phyloP scores from a whole-genome alignment of 2,888 invertebrate genomes.

The Stramonita haemastoma region DNA sequence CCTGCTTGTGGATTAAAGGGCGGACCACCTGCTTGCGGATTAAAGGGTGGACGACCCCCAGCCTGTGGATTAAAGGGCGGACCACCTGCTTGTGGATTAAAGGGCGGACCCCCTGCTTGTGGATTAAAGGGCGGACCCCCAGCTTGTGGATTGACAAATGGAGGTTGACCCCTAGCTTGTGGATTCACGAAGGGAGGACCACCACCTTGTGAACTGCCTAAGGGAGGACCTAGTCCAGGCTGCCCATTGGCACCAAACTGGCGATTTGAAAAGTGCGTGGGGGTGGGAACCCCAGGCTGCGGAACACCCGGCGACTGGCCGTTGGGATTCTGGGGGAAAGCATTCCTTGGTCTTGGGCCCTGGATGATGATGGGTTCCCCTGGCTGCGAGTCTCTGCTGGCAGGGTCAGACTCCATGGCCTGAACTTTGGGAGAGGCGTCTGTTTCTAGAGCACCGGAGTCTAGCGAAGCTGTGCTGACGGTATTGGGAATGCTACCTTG shows the following conservation, averaged over 20 bases:
- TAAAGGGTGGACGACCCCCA: too few relatives aligned
- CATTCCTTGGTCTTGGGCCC: neutral
- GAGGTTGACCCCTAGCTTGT: neutral
- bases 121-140: too few relatives aligned
- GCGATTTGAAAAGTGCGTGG: neutral
- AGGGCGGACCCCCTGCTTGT: too few relatives aligned
- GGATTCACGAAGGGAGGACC: neutral
- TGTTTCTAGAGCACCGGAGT: neutral
- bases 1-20: neutral
- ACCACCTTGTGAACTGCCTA: neutral
- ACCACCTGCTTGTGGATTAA: too few relatives aligned
- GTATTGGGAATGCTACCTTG: neutral
- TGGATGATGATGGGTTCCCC: neutral
- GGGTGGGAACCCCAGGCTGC: neutral
- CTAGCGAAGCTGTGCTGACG: neutral
- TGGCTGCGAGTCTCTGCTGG: neutral
- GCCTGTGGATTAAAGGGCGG: neutral
- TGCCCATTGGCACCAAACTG: neutral
- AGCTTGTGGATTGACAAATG: neutral
- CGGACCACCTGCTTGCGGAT: neutral
- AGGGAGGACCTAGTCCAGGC: neutral
- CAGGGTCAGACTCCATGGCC: neutral
- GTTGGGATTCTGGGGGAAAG: neutral
- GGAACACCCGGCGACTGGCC: neutral
- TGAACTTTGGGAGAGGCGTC: neutral